These are phyloP conservation scores for Caenorhabditis wallacei DNA, from an alignment of 2,888 invertebrate species.

Conservation along the genomic window DNA sequence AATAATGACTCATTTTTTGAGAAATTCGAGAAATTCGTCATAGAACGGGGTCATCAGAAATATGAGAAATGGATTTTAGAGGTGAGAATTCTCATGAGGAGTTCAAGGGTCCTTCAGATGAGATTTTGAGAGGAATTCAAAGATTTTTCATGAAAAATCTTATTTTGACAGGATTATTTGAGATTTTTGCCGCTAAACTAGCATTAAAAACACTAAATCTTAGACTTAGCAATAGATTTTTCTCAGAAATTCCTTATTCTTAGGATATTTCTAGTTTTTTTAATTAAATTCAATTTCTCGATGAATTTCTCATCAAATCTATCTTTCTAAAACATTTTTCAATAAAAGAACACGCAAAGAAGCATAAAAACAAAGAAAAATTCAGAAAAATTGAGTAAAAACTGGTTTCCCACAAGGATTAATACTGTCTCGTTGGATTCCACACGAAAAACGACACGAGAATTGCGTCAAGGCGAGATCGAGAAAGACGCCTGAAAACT, in stretches of 20 bases:
- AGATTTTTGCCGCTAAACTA: no score
- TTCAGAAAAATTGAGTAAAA: background rate
- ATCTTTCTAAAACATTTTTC: no score
- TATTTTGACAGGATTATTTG: background rate
- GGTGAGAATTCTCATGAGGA: background rate
- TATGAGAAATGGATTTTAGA: background rate
- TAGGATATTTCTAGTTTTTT: no score
- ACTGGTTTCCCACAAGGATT: background rate
- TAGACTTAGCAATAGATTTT: no score
- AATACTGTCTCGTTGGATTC: conserved; percentile 1
- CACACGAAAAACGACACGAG: background rate
- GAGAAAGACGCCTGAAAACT: background rate
- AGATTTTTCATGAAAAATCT: background rate
- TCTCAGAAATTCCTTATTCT: no score
- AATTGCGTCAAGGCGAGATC: background rate
- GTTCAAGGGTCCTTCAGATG: background rate
- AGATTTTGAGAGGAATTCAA: background rate
- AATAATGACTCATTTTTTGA: conserved; percentile 3
- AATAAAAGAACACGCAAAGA: background rate
- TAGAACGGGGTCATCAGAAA: background rate
- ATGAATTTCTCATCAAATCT: no score
- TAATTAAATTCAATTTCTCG: no score
- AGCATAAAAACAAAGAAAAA: background rate
- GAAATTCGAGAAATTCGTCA: background rate
- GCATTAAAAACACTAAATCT: no score